phyloP scores from a whole-genome alignment of 2,888 invertebrate species.

The Troides oblongomaculatus region DNA sequence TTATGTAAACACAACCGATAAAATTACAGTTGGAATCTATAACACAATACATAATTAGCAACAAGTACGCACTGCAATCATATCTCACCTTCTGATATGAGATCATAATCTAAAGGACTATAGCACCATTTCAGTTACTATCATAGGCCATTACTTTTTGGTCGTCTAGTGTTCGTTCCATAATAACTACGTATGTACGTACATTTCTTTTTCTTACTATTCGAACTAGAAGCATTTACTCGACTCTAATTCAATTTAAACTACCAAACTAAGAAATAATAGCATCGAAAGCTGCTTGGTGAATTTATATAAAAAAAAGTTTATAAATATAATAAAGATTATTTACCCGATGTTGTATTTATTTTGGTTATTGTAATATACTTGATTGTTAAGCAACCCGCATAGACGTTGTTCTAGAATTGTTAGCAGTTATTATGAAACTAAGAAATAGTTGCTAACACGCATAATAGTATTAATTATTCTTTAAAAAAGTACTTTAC shows the following conservation, averaged over 20 bases:
- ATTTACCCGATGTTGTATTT: not conserved
- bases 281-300: not conserved
- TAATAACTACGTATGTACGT: conserved; percentile 37
- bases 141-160: conserved; percentile 76
- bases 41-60: conserved; percentile 52
- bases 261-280: not conserved
- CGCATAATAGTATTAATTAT: not conserved
- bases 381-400: no score
- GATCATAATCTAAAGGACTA: conserved; percentile 74
- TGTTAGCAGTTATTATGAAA: not conserved
- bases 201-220: conserved; percentile 26
- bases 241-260: not conserved
- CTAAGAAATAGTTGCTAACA: not conserved
- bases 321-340: not conserved
- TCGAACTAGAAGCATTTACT: conserved; percentile 25
- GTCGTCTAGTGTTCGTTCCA: conserved; percentile 68
- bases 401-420: not conserved
- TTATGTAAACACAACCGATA: conserved; percentile 73
- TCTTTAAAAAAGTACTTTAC: not conserved
- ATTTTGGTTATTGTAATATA: not conserved
- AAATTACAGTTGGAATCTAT: conserved; percentile 57
- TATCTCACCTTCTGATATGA: conserved; percentile 71
- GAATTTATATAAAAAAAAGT: not conserved
- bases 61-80: conserved; percentile 53
- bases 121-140: conserved; percentile 78